A percentile compares a stretch with the other conserved stretches of the same genome.
phyloP scores from a whole-genome alignment of 2,797 vertebrate species.

The Leptatherina wallacei region DNA sequence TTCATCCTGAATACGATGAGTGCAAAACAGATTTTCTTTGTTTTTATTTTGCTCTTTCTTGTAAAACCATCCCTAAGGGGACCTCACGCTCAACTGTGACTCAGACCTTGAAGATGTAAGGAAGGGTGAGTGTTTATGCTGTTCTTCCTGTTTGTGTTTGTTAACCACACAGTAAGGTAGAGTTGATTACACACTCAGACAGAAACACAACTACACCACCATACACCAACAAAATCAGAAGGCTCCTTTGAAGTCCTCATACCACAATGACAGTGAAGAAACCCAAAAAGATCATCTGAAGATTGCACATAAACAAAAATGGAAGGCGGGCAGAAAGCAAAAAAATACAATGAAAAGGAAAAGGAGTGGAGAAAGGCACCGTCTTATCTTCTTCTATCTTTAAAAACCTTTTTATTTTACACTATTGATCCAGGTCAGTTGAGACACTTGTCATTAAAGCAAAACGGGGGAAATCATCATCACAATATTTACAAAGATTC shows the following conservation, averaged over 20 bases:
- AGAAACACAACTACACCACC: constrained; percentile 31
- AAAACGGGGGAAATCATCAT: not conserved
- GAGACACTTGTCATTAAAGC: not conserved
- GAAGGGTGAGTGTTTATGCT: constrained; percentile 52
- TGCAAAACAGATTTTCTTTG: not conserved
- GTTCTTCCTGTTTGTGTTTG: constrained; percentile 54
- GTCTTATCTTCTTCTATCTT: not conserved
- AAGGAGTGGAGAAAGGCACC: not conserved
- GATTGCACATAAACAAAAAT: constrained; percentile 43
- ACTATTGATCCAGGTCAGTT: not conserved
- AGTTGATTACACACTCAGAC: constrained; percentile 50
- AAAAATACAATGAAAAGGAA: constrained; percentile 2
- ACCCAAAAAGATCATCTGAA: constrained; percentile 24
- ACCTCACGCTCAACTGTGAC: constrained; percentile 13
- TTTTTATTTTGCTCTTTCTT: not conserved
- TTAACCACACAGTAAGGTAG: constrained; percentile 56
- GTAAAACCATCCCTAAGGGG: not conserved
- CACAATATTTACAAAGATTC: not conserved
- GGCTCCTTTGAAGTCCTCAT: constrained; percentile 37
- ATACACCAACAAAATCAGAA: constrained; percentile 51
- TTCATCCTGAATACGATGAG: not conserved
- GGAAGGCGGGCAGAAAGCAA: constrained; percentile 1
- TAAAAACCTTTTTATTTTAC: not conserved
- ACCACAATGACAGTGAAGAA: constrained; percentile 30
- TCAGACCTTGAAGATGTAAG: constrained; percentile 26